phyloP scores from a whole-genome alignment of 2,888 invertebrate species.

The Dryococelus australis region DNA sequence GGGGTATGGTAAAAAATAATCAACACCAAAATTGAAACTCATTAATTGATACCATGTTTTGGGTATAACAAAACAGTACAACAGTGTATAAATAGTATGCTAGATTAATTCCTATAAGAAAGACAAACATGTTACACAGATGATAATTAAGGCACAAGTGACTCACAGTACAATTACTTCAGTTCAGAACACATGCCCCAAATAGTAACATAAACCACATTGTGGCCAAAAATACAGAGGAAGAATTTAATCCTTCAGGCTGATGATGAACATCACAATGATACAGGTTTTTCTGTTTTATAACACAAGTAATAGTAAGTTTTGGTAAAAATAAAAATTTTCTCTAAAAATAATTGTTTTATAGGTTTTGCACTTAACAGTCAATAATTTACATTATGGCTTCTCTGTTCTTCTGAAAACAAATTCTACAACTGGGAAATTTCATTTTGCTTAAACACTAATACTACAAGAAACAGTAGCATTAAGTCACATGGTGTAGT shows the following conservation, averaged over 20 bases:
- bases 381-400: too few species aligned
- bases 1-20: not conserved
- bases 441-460: too few species aligned
- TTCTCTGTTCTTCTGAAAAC: too few species aligned
- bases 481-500: too few species aligned
- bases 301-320: too few species aligned
- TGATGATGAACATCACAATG: not conserved
- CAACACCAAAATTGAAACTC: not conserved
- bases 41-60: not conserved
- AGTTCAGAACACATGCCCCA: not conserved
- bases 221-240: not conserved
- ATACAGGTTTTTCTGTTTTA: not conserved
- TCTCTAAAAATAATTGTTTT: too few species aligned
- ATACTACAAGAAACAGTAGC: too few species aligned
- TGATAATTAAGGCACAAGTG: conserved; percentile 10
- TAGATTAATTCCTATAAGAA: not conserved
- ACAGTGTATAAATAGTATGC: not conserved
- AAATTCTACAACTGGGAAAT: too few species aligned
- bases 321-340: too few species aligned
- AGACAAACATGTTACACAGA: conserved; percentile 16
- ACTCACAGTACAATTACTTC: not conserved
- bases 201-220: not conserved
- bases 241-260: not conserved
- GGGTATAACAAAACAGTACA: conserved; percentile 16
- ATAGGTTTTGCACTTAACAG: too few species aligned